Base-by-base conservation (phyloP, 2,888 invertebrate genomes). In the Mamestra brassicae region DNA sequence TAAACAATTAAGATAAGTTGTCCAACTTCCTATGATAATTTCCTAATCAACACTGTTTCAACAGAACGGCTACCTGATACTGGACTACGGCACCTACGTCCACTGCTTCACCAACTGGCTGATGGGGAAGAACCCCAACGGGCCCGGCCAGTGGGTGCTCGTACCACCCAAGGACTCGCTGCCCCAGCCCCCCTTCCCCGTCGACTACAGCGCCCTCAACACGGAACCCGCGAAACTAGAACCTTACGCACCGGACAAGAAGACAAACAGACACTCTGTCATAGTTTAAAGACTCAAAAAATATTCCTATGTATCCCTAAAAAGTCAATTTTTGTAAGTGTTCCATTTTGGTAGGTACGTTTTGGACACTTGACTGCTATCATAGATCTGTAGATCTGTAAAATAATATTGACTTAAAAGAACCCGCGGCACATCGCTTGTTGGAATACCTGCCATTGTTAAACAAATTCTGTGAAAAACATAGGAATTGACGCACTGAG, bases 61-160 rank as follows among this genome's bases (percentile, higher is more conserved):
- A 66, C 96, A 98, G 98, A 98, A 97, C 90, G 97, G 97, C 76
- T 97, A 97, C 89, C 97, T 97, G 85, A 97, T 97, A 80, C 93
- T 98, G 74, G 97, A 97, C 89, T 98, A 97, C 93, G 96, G 97
- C 50, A 97, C 97, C n/a, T 98, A 97, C 95, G 97, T 97, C 77
- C 97, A 98, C 88, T 97, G 97, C 91, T 98, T 98, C 92, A 97
- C 98, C 63, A 98, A 98, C 93, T 98, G 98, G 97, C 94, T 98
- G 82, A 97, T 98, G 92, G 98, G 98, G 6, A 97, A 97, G 90
- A 97, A 97, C 87, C 98, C 98, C 7, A 98, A 98, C 90, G 98
- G 98, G 0, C 98, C 98, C 0, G 98, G 98, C 0, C 98, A 98
- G 88, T 98, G 97, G 97, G 97, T 98, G 65, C 97, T 98, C 50